Conservation (phyloP, 2,113 vertebrate species). For the Zapornia atra region DNA sequence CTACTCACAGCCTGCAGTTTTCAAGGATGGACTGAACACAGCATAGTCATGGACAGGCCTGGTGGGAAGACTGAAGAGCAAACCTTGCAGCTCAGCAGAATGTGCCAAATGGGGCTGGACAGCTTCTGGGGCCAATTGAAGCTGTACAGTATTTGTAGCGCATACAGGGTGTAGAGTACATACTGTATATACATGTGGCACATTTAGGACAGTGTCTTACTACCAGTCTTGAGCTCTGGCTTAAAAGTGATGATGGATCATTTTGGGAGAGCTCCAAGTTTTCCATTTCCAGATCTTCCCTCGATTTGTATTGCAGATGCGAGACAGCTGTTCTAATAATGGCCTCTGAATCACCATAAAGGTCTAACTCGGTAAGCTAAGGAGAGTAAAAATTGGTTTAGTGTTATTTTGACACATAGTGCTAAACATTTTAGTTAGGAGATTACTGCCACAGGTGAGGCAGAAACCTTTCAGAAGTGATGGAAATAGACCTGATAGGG, state of each 20-base stretch:
- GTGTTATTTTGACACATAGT: not conserved
- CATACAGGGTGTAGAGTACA: not conserved
- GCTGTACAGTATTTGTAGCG: not conserved
- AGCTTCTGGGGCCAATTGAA: not conserved
- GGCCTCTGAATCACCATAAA: not conserved
- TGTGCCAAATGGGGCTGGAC: not conserved
- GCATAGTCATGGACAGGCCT: fast-evolving
- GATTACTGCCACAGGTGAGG: not conserved
- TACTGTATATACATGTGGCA: not conserved
- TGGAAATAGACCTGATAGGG: not conserved
- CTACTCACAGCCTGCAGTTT: fast-evolving
- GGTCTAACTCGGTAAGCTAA: not conserved
- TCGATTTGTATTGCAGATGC: not conserved
- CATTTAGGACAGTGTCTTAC: not conserved
- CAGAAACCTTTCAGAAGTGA: not conserved
- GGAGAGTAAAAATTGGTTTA: not conserved
- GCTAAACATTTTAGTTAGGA: not conserved
- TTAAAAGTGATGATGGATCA: not conserved
- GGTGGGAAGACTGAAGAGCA: not conserved
- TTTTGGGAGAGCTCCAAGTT: not conserved
- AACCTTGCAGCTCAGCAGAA: not conserved
- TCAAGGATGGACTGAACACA: not conserved
- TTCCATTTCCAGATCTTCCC: not conserved
- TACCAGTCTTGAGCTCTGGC: not conserved
- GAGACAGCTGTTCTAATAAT: not conserved